Base-by-base conservation (phyloP, 1,140 invertebrate genomes). In the Camponotus floridanus region DNA sequence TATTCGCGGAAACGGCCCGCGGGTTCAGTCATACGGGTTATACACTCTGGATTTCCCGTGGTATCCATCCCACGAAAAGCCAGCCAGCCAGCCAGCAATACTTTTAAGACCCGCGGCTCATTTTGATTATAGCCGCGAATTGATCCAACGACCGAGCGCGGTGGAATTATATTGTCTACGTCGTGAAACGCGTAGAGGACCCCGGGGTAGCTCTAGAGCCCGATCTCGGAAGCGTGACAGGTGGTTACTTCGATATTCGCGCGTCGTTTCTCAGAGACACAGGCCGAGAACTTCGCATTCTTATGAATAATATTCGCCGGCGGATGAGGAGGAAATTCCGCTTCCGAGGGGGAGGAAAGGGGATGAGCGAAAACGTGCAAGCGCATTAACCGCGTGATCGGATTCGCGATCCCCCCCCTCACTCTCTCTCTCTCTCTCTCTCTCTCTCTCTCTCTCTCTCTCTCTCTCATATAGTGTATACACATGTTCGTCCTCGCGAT, bases 151-250 rank as follows among this genome's bases (percentile, higher is more conserved):
- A 57, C 51, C 48, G 3, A 6, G 42, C 55, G 31, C 74, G 61
- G 64, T 73, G 87, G 71, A 86, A 89, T 88, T 88, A 89, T 88
- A 89, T 85, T 76, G 79, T 59, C 73, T 18, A 18, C 15, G 13
- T 67, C 59, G 59, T 70, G 86, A 79, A 55, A 18, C 15, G 15
- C 65, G 59, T 78, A 87, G 42, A 89, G 51, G 74, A 89, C 61
- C 67, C 51, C 13, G 39, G 70, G 36, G 36, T 36, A 78, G 80
- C 88, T 18, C 48, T 90, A 90, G 57, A 79, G 86, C 86, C 33
- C 62, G 21, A 33, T 71, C 59, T 87, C 76, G 89, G 86, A 90
- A 90, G 88, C 71, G 88, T 68, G 86, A 80, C 88, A 90, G 88
- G 73, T 90, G 88, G 89, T 86, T 83, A 65, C 39, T 78, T 87